These are phyloP conservation scores for Helostoma temminkii DNA, from an alignment of 2,797 vertebrate genomes.

Conservation along the genomic window DNA sequence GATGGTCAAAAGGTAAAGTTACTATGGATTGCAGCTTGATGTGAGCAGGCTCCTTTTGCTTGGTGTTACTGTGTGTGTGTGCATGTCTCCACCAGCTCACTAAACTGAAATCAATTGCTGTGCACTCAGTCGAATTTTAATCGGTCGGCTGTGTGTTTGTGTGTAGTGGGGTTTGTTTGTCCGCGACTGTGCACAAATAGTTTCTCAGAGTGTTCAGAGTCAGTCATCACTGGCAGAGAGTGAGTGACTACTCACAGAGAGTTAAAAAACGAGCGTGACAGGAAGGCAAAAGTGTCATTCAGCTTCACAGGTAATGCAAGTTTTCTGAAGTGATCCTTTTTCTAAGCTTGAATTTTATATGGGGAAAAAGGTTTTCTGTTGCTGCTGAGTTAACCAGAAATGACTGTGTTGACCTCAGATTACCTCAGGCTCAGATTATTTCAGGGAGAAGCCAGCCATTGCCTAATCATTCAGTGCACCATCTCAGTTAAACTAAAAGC, in stretches of 20 bases:
- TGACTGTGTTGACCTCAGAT: too few relatives aligned
- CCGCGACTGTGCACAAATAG: slow-evolving; percentile 1
- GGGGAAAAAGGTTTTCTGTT: too few relatives aligned
- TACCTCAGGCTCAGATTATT: too few relatives aligned
- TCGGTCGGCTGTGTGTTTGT: slow-evolving; percentile 24
- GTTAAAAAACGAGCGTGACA: too few relatives aligned
- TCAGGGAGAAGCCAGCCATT: too few relatives aligned
- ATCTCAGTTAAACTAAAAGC: too few relatives aligned
- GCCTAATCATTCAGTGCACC: too few relatives aligned
- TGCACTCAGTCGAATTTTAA: slow-evolving; percentile 36
- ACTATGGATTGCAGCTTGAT: slow-evolving; percentile 20
- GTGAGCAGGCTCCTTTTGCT: slow-evolving; percentile 22
- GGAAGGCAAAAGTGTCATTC: not conserved
- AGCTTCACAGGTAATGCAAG: too few relatives aligned
- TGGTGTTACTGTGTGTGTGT: slow-evolving; percentile 10
- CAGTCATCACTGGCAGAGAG: slow-evolving; percentile 25
- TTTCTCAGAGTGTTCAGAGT: slow-evolving; percentile 19
- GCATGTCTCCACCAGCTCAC: slow-evolving; percentile 33
- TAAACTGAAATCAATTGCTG: slow-evolving; percentile 60
- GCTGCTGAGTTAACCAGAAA: too few relatives aligned
- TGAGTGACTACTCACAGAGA: not conserved
- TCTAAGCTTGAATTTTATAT: too few relatives aligned
- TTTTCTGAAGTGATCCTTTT: too few relatives aligned
- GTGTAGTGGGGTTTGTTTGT: slow-evolving; percentile 11
- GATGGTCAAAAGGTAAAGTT: slow-evolving; percentile 94